Evolutionary conservation across 2,797 vertebrate species (phyloP).

Genomic region (Sebastiscus albofasciatus): DNA sequence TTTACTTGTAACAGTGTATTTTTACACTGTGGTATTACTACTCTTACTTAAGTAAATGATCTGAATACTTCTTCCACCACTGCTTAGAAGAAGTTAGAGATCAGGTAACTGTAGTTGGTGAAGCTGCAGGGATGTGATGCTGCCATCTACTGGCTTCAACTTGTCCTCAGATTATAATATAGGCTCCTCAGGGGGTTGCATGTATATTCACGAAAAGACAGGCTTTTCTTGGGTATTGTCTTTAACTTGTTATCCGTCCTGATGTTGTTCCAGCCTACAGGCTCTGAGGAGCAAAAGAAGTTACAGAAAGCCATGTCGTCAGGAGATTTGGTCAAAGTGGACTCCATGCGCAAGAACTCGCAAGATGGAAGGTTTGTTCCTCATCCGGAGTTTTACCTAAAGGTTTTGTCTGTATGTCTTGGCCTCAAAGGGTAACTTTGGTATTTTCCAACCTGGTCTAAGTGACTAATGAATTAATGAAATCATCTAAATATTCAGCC

Average conservation of each 20-base stretch:
- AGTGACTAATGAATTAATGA: no score
- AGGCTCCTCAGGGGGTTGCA: not conserved
- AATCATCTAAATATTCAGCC: no score
- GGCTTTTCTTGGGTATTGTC: not conserved
- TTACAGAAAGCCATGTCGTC: constrained; percentile 95
- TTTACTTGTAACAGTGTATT: no score
- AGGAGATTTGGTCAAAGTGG: constrained; percentile 90
- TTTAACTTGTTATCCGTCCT: not conserved
- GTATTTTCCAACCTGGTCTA: no score
- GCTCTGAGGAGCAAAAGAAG: constrained; percentile 84
- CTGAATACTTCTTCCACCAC: no score
- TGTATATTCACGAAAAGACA: not conserved
- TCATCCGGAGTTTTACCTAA: not conserved
- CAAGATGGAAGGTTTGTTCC: constrained; percentile 89
- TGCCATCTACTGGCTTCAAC: constrained; percentile 64
- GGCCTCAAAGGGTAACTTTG: not conserved
- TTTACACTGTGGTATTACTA: no score
- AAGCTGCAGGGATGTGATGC: constrained; percentile 22
- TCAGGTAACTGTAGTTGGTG: not conserved
- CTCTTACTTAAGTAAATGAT: no score
- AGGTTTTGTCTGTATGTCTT: not conserved
- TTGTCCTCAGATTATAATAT: not conserved
- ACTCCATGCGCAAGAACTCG: constrained; percentile 84
- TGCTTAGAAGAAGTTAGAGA: not conserved
- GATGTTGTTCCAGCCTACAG: constrained; percentile 78